Evolutionary conservation across 2,113 vertebrate genomes (phyloP), one percentile per base, ranked within the genome.

Genomic region (Pheucticus melanocephalus): DNA sequence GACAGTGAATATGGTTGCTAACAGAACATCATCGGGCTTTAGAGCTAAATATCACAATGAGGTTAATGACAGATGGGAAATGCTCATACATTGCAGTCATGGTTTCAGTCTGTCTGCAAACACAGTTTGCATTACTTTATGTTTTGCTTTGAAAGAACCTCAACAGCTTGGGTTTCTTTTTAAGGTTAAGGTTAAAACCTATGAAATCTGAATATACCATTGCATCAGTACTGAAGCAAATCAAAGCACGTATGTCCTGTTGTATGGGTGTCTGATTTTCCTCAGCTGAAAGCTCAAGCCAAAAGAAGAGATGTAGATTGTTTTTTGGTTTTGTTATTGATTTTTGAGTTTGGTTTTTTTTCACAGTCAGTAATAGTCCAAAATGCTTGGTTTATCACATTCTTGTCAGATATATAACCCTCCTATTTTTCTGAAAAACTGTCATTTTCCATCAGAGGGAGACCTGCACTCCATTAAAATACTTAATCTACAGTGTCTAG

Each of bases 31-130:
- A 81, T 77, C 69, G 27, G 83, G 64, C 64, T 94, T 95, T 82
- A 87, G 77, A 94, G 73, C 60, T 94, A 87, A 94, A 89, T 75
- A 92, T 75, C 81, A 84, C 69, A 89, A 91, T 92, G 42, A 94
- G 65, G 75, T 78, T 95, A 92, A 95, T 94, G 77, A 83, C 82
- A 95, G 83, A 78, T 94, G 95, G 77, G 72, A 92, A 92, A 92
- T 88, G 80, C 68, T 96, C 86, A 47, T 94, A 75, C 65, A 73
- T 50, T 66, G 56, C 81, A 94, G 59, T 88, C 71, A 81, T 94
- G 60, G 76, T 73, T 95, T 92, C 89, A 86, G 84, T 73, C 81
- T 95, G 94, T 88, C 83, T 91, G 89, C 65, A 92, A 91, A 95
- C 64, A 88, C 64, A 83, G 80, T 88, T 88, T 92, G 72, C 81